phyloP scores from a whole-genome alignment of 2,888 invertebrate species.

The Parapristionchus giblindavisi region DNA sequence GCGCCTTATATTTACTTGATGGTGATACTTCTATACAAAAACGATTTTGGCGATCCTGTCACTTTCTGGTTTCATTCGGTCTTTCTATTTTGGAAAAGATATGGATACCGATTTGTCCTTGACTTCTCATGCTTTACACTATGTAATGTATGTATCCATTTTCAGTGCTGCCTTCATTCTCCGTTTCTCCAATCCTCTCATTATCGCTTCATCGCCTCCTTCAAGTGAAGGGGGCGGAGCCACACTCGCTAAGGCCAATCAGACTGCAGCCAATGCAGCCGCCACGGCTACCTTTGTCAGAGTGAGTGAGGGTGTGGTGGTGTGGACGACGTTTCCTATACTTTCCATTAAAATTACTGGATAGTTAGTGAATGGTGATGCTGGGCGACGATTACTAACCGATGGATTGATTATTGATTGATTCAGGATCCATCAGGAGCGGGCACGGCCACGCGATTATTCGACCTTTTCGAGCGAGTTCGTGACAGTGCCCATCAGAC shows the following conservation, averaged over 20 bases:
- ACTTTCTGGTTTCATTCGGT: too few relatives aligned
- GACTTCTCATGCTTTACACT: not conserved
- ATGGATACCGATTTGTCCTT: not conserved
- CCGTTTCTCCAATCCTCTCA: slow-evolving; percentile 32
- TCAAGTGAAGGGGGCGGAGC: not conserved
- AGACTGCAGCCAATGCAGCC: slow-evolving; percentile 31
- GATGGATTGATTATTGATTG: not conserved
- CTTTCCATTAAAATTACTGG: not conserved
- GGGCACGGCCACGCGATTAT: slow-evolving; percentile 3
- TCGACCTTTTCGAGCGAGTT: slow-evolving; percentile 30
- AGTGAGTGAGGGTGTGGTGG: not conserved
- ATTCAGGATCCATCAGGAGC: not conserved
- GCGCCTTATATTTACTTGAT: too few relatives aligned
- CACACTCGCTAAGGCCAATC: not conserved
- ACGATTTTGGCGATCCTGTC: too few relatives aligned
- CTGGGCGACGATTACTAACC: too few relatives aligned
- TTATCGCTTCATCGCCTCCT: not conserved
- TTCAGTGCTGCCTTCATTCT: slow-evolving; percentile 33
- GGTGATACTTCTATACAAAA: too few relatives aligned
- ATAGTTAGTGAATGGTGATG: not conserved
- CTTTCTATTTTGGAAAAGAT: not conserved
- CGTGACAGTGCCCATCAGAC: slow-evolving; percentile 2
- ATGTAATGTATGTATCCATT: not conserved
- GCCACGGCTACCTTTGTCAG: slow-evolving; percentile 1
- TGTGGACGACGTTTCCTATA: not conserved